A percentile compares a stretch with the other conserved stretches of the same genome.
Evolutionary conservation across 2,888 invertebrate genomes (phyloP).

Genomic region (Lasioglossum marginatum): DNA sequence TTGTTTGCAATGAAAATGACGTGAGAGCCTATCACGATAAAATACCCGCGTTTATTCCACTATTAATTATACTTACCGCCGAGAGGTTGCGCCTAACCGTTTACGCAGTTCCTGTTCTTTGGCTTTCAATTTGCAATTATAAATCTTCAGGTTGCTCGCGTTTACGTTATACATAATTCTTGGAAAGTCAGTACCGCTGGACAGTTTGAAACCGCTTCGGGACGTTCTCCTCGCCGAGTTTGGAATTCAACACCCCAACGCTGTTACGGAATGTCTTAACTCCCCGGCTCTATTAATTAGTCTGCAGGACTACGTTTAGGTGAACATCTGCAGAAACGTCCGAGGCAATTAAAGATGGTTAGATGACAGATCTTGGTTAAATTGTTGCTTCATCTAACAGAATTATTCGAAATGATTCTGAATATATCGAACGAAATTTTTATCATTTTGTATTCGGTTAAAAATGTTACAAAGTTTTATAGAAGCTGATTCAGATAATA

Average conservation of each 20-base stretch:
- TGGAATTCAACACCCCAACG: not conserved
- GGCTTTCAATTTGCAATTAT: conserved; percentile 8
- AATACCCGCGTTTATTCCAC: not conserved
- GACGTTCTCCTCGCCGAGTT: not conserved
- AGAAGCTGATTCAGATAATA: too few relatives aligned
- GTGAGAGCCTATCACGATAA: not conserved
- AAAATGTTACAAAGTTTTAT: too few relatives aligned
- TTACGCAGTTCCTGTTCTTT: conserved; percentile 14
- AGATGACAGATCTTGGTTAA: too few relatives aligned
- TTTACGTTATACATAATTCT: not conserved
- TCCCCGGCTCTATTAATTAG: not conserved
- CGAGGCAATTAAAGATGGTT: too few relatives aligned
- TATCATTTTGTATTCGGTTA: too few relatives aligned
- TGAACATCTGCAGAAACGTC: not conserved
- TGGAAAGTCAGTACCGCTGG: not conserved
- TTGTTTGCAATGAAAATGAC: not conserved
- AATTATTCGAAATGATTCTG: too few relatives aligned
- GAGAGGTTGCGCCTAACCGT: conserved; percentile 2
- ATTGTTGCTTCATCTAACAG: too few relatives aligned
- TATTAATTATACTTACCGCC: not conserved
- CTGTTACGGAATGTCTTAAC: not conserved
- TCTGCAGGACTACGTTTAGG: not conserved
- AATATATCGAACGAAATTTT: too few relatives aligned
- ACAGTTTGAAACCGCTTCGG: not conserved
- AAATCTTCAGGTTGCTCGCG: not conserved